Base-by-base conservation (phyloP, 2,888 invertebrate species). In the Eucera pruinosa region DNA sequence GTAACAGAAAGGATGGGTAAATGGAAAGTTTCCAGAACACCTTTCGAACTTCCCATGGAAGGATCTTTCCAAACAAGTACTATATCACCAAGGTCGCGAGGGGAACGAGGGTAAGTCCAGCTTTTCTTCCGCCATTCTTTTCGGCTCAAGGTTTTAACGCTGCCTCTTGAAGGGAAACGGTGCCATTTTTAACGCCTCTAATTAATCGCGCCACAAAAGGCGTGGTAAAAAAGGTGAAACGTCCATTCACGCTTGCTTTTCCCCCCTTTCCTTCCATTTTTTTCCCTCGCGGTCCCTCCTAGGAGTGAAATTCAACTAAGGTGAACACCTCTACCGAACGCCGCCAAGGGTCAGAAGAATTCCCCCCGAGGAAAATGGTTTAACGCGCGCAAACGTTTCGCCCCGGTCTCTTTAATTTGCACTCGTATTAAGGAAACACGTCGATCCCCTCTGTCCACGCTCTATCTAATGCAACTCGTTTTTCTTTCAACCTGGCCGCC, bases 131-230 rank as follows among this genome's bases (percentile, higher is more conserved):
- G 25, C 68, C 62, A 61, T 62, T 60, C 74, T 70, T 71, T 39
- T 41, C 69, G 64, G 50, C 57, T 69, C 71, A 52, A 45, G 48
- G 64, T 47, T 73, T 80, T 79, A 66, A n/a, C 27, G 57, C 27
- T 20, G 15, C 50, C 61, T 58, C 67, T 45, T 20, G 23, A 54
- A 64, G 61, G 55, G 60, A 36, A 52, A 45, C 52, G 25, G 54
- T 71, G 45, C 65, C 70, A 65, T 55, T 76, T 70, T 79, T 79
- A 85, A 82, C 78, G 80, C 81, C 57, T 80, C 74, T 84, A 86
- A 87, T 87, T 86, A 87, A 87, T 87, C 78, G 84, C 65, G 50
- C 64, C 70, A 33, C 61, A 41, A 57, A 52, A 66, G 65, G 33
- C 47, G 9, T 25, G 1, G 41, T 20, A 15, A 61, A 54, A 65